Evolutionary conservation across 2,113 vertebrate genomes (phyloP).

Genomic region (Amblyopsis rosae): DNA sequence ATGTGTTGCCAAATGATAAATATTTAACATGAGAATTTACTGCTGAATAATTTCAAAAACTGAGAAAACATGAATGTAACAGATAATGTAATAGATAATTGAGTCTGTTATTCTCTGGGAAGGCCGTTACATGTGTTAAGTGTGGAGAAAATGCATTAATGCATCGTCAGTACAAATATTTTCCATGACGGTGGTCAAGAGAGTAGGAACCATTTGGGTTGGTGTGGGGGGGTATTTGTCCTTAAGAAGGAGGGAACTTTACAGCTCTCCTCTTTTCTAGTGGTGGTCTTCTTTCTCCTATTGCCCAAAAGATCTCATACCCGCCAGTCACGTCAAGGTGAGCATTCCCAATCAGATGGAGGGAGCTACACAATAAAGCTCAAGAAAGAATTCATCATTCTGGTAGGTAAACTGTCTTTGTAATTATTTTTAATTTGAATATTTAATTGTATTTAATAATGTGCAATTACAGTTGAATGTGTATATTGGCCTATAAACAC

Average conservation of each 20-base stretch:
- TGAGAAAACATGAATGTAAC: neutral
- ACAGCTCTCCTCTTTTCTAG: conserved; percentile 65
- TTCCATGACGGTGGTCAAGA: conserved; percentile 49
- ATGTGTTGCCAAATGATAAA: no score
- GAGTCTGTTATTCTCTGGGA: neutral
- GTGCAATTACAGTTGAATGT: neutral
- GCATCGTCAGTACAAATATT: conserved; percentile 62
- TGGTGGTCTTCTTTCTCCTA: conserved; percentile 54
- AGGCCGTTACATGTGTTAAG: neutral
- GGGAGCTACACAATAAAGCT: conserved; percentile 43
- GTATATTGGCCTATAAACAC: no score
- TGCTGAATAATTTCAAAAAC: neutral
- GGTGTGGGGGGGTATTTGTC: conserved; percentile 51
- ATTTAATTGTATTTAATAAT: neutral
- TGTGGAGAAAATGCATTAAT: conserved; percentile 16
- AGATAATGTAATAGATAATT: neutral
- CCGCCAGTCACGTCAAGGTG: conserved; percentile 47
- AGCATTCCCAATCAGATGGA: conserved; percentile 57
- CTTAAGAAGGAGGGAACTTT: conserved; percentile 69
- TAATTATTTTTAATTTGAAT: neutral
- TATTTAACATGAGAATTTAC: neutral
- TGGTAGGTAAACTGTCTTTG: conserved; percentile 55
- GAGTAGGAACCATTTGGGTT: conserved; percentile 55
- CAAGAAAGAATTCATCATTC: conserved; percentile 32
- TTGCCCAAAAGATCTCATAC: conserved; percentile 48